Base-by-base conservation (phyloP, 2,888 invertebrate genomes). In the Andrena praecox region DNA sequence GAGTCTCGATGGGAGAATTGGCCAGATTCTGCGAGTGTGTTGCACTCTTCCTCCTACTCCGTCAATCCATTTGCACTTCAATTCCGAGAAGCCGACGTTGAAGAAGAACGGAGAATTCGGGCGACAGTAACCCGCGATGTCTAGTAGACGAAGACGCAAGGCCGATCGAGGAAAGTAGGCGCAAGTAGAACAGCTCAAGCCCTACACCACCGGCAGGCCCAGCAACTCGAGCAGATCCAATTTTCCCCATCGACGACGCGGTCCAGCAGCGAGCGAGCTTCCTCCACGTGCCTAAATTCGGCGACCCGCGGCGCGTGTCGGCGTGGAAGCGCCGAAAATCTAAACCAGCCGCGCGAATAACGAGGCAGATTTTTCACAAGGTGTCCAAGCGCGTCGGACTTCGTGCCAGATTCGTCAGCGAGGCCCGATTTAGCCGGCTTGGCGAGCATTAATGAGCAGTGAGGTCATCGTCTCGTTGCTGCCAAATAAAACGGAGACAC, bases 341-440 rank as follows among this genome's bases (percentile, higher is more conserved):
- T 75, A 33, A 69, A 69, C 56, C n/a, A 16, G 29, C 31, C 35
- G 52, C 24, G 52, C 29, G 52, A 24, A 78, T 42, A 66, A 66
- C 70, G 64, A 79, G 69, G 31, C 56, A 56, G 68, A 80, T 84
- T 80, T 77, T 77, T 77, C 77, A 59, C 33, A 72, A 82, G 75
- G 74, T 85, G 81, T 82, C 68, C 76, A 64, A 72, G 70, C 71
- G 78, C 62, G 33, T 60, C 78, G 69, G 77, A 70, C 79, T 68
- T 69, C 82, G 82, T 85, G 85, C 79, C 85, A 85, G 85, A 85
- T 85, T 85, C 85, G 85, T 85, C 85, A 85, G 78, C 82, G 85
- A 69, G 60, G 67, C 85, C 77, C 85, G 77, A 78, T 82, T 77
- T 85, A 78, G 77, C 77, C 71, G 27, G 68, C 71, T 74, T 72